Conservation (phyloP, 2,888 invertebrate species). For the Cacoxenus indagator region DNA sequence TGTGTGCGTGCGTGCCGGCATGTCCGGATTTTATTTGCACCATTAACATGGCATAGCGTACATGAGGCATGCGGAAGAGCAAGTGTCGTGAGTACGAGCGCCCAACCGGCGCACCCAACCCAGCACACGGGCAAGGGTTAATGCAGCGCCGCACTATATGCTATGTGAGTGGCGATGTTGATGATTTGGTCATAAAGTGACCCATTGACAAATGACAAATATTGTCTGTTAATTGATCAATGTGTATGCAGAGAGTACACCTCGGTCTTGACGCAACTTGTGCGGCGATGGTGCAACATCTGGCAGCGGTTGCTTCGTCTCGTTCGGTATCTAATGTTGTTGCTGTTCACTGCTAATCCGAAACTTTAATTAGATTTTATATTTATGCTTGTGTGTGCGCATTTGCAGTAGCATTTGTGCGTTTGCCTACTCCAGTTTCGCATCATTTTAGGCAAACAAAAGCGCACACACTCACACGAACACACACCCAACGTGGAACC, state of each 20-base stretch:
- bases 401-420: constrained; percentile 38
- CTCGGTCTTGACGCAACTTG: no score
- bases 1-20: constrained; percentile 2
- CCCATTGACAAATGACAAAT: constrained; percentile 71
- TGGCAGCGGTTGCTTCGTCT: no score
- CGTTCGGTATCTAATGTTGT: constrained; percentile 8
- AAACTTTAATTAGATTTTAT: constrained; percentile 66
- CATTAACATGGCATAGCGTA: constrained; percentile 58
- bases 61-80: constrained; percentile 27
- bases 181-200: constrained; percentile 68
- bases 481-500: constrained; percentile 21
- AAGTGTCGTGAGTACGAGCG: constrained; percentile 31
- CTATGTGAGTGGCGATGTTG: constrained; percentile 37
- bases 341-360: constrained; percentile 44
- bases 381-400: constrained; percentile 48
- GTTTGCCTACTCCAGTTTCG: background rate
- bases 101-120: no score
- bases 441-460: constrained; percentile 22
- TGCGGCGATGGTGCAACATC: background rate
- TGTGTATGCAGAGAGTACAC: constrained; percentile 63
- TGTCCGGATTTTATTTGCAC: constrained; percentile 59
- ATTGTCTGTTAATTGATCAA: constrained; percentile 72
- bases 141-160: constrained; percentile 31
- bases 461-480: constrained; percentile 27
- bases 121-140: constrained; percentile 38